phyloP scores from a whole-genome alignment of 2,888 invertebrate genomes.

The Dicycla oo region DNA sequence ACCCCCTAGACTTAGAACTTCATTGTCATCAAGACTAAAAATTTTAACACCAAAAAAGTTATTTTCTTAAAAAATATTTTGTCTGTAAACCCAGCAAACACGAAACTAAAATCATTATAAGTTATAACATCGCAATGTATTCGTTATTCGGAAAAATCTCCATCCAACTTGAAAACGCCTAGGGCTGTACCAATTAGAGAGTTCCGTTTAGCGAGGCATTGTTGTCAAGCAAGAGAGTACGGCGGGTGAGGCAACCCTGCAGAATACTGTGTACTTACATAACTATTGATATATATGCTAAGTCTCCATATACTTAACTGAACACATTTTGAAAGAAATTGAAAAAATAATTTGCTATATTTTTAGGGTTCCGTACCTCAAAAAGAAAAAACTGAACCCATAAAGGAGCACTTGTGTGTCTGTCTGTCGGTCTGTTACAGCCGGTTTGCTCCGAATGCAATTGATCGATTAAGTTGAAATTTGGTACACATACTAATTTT shows the following conservation, averaged over 20 bases:
- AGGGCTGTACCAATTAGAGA: slow-evolving; percentile 86
- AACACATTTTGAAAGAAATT: neutral
- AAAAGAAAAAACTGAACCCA: no score
- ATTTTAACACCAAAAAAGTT: neutral
- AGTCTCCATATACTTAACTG: neutral
- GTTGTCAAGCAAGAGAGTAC: slow-evolving; percentile 38
- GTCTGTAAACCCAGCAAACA: neutral
- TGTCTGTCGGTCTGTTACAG: no score
- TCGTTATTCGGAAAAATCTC: slow-evolving; percentile 57
- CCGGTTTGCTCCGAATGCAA: no score
- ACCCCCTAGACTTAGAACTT: neutral
- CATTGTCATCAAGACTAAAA: neutral
- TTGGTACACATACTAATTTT: no score
- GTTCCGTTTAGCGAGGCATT: slow-evolving; percentile 71
- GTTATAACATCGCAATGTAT: slow-evolving; percentile 49
- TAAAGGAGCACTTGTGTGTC: no score
- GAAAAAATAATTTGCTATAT: neutral
- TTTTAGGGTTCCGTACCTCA: no score
- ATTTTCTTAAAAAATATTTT: slow-evolving; percentile 10
- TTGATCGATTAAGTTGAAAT: no score
- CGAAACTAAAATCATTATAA: slow-evolving; percentile 67
- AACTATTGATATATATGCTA: slow-evolving; percentile 33
- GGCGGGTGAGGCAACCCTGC: slow-evolving; percentile 43
- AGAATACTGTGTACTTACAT: slow-evolving; percentile 35
- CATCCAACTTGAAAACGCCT: slow-evolving; percentile 77